Evolutionary conservation across 2,888 invertebrate genomes (phyloP).

Genomic region (Parnassius orleans): DNA sequence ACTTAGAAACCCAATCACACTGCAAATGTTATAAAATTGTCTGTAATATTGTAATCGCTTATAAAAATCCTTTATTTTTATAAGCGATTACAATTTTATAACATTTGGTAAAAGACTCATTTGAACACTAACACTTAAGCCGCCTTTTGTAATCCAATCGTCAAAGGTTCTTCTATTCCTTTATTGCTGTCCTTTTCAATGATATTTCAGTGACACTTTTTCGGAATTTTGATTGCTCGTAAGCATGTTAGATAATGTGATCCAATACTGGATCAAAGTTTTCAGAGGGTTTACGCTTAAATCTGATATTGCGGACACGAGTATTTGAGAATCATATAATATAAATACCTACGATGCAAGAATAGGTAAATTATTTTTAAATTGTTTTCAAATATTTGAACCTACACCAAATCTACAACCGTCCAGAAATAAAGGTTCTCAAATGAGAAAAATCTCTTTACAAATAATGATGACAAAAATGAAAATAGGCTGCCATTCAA

Average conservation of each 20-base stretch:
- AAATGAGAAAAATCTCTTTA: too few relatives aligned
- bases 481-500: too few relatives aligned
- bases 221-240: conserved; percentile 43
- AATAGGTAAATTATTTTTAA: conserved; percentile 1
- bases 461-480: too few relatives aligned
- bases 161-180: conserved; percentile 12
- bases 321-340: conserved; percentile 28
- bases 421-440: too few relatives aligned
- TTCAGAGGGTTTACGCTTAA: conserved; percentile 29
- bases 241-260: conserved; percentile 30
- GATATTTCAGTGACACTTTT: conserved; percentile 47
- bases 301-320: conserved; percentile 3
- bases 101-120: conserved; percentile 4
- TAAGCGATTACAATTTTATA: too few relatives aligned
- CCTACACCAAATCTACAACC: too few relatives aligned
- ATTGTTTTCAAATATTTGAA: not conserved
- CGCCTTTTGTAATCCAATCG: conserved; percentile 14
- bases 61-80: conserved; percentile 7
- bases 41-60: conserved; percentile 1
- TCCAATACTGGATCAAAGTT: conserved; percentile 41
- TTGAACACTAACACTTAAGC: conserved; percentile 1
- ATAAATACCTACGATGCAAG: not conserved
- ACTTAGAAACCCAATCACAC: too few relatives aligned
- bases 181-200: conserved; percentile 38
- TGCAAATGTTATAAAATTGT: not conserved